Base-by-base conservation (phyloP, 2,113 vertebrate species). In the Mystacornis crossleyi region DNA sequence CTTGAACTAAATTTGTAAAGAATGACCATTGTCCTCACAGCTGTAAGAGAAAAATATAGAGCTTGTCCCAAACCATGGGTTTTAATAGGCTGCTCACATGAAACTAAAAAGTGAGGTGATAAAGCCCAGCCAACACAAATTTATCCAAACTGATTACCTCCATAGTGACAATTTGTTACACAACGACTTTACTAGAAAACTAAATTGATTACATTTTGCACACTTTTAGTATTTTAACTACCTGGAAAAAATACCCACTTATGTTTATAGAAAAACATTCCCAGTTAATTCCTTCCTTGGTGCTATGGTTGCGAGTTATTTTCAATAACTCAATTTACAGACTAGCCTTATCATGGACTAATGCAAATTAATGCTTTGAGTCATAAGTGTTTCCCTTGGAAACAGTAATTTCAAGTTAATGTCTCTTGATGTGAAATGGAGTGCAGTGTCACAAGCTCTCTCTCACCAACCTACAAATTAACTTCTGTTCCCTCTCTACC, bases 351-450 rank as follows among this genome's bases (percentile, higher is more conserved):
- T 97, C 77, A 3, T 93, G 86, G 90, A 79, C 88, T 97, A 96
- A 96, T 96, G 96, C 90, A 94, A 97, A 96, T 97, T 95, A 97
- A 96, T 93, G 87, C 93, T 97, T 92, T 93, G 93, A 97, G 93
- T 96, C 92, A 93, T 91, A 97, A 97, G 93, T 94, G 95, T 97
- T 97, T 97, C 96, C 83, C 93, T 95, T 96, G 93, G 95, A 96
- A 97, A 96, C 96, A 94, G 94, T 95, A 97, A 97, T 96, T 96
- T 95, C 95, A 96, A 89, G 94, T 97, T 97, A 96, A 95, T 92
- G 90, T 97, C 92, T 96, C 95, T 96, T 96, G 96, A 96, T 96
- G 95, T 93, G 95, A 96, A 96, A 96, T 96, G 96, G 95, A 96
- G 95, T 96, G 95, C 95, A 75, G 90, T 96, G 96, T 95, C 95